These are phyloP conservation scores for Archaeoteleia sp. DNA, from an alignment of 2,888 invertebrate species.

Conservation along the genomic window DNA sequence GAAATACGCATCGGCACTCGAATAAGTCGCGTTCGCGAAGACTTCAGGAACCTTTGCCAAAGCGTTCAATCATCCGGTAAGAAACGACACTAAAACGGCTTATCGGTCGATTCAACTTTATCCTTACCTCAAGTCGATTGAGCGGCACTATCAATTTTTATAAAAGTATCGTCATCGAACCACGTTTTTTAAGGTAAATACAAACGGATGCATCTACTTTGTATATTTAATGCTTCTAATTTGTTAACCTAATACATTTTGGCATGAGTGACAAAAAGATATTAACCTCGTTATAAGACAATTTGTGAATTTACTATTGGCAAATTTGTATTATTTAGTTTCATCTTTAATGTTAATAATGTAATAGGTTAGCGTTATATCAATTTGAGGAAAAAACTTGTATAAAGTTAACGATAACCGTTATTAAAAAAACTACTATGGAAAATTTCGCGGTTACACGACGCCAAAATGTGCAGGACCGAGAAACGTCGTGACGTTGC, in stretches of 20 bases:
- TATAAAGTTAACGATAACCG: no score
- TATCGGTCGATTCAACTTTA: slow-evolving; percentile 22
- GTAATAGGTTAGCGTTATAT: no score
- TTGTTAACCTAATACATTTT: no score
- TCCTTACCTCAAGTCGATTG: slow-evolving; percentile 3
- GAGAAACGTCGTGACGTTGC: slow-evolving; percentile 67
- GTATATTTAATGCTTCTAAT: no score
- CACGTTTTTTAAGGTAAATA: background rate
- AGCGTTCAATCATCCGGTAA: slow-evolving; percentile 28
- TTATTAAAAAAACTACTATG: slow-evolving; percentile 4
- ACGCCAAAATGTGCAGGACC: slow-evolving; percentile 12
- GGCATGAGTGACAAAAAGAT: no score
- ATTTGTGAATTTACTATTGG: no score
- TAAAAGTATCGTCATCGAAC: no score
- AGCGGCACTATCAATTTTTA: slow-evolving; percentile 14
- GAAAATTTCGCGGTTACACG: slow-evolving; percentile 35
- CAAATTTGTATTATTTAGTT: no score
- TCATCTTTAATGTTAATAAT: no score
- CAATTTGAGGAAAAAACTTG: no score
- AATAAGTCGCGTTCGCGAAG: slow-evolving; percentile 21
- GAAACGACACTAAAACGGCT: slow-evolving; percentile 25
- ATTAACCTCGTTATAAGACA: no score
- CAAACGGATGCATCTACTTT: no score
- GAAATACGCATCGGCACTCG: slow-evolving; percentile 15
- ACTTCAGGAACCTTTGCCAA: slow-evolving; percentile 42